Evolutionary conservation across 2,888 invertebrate genomes (phyloP).

Genomic region (Folsomia manolachei): DNA sequence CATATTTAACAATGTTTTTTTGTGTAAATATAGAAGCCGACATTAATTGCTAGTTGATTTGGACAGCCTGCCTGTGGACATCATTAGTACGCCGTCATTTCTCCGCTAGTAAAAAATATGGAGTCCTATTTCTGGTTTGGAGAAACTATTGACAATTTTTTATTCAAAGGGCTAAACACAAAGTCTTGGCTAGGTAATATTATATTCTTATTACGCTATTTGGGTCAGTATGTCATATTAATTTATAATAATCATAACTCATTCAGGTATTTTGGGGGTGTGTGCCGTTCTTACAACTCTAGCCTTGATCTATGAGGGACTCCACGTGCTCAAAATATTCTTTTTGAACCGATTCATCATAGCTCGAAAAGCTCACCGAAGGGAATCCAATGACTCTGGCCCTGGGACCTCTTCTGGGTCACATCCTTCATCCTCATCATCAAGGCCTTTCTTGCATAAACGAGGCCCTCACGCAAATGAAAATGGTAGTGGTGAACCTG

Average conservation of each 20-base stretch:
- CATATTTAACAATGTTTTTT: too few relatives aligned
- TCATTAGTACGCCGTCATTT: too few relatives aligned
- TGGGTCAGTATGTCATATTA: too few relatives aligned
- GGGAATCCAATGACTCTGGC: neutral
- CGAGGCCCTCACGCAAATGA: neutral
- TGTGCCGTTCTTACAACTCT: conserved; percentile 32
- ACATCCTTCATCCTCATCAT: neutral
- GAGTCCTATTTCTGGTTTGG: conserved; percentile 42
- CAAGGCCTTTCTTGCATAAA: neutral
- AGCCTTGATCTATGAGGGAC: conserved; percentile 43
- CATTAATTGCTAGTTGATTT: too few relatives aligned
- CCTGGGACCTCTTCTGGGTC: neutral
- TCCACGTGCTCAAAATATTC: conserved; percentile 32
- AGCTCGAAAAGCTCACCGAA: neutral
- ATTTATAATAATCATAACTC: too few relatives aligned
- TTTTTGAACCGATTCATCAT: conserved; percentile 27
- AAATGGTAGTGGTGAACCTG: conserved; percentile 9
- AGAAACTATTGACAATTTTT: conserved; percentile 32
- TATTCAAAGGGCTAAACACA: conserved; percentile 38
- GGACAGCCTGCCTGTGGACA: too few relatives aligned
- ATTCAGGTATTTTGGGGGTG: conserved; percentile 27
- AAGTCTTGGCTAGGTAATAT: conserved; percentile 28
- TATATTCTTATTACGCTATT: conserved; percentile 3
- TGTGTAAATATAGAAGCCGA: too few relatives aligned
- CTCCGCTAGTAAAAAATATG: neutral